Conservation (phyloP, 2,797 vertebrate species). For the Poeciliopsis paucimaculata region DNA sequence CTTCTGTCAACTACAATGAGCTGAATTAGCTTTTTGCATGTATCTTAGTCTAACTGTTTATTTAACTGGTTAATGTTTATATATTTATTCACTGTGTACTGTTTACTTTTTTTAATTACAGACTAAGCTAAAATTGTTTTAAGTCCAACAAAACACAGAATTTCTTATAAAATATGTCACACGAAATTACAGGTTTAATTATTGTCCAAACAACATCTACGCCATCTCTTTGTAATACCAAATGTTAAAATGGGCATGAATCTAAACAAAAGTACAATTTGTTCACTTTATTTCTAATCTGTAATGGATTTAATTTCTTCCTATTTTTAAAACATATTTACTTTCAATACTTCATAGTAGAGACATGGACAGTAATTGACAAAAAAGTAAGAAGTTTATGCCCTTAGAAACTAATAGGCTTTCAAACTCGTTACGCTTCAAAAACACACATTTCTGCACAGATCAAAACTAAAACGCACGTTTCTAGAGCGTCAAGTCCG, state of each 20-base stretch:
- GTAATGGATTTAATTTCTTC: not conserved
- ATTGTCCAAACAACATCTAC: not conserved
- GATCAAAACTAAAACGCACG: conserved; percentile 10
- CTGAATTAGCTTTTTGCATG: not conserved
- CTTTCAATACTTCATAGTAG: not conserved
- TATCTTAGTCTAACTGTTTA: not conserved
- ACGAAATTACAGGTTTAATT: not conserved
- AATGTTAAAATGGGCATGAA: not conserved
- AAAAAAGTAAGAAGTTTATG: not conserved
- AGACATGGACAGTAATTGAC: not conserved
- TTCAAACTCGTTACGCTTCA: conserved; percentile 2
- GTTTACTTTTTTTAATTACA: not conserved
- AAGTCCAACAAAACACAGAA: not conserved
- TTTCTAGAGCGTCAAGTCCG: conserved; percentile 8
- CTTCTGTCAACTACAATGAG: not conserved
- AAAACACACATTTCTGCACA: conserved; percentile 13
- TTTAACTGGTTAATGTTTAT: not conserved
- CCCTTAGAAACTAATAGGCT: not conserved
- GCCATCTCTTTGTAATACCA: not conserved
- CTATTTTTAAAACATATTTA: not conserved
- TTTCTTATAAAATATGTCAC: not conserved
- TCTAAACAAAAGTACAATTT: not conserved
- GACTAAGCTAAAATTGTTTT: not conserved
- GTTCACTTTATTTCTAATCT: not conserved
- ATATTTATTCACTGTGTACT: not conserved